phyloP scores from a whole-genome alignment of 1,140 invertebrate species.

The Sarcophaga peregrina region DNA sequence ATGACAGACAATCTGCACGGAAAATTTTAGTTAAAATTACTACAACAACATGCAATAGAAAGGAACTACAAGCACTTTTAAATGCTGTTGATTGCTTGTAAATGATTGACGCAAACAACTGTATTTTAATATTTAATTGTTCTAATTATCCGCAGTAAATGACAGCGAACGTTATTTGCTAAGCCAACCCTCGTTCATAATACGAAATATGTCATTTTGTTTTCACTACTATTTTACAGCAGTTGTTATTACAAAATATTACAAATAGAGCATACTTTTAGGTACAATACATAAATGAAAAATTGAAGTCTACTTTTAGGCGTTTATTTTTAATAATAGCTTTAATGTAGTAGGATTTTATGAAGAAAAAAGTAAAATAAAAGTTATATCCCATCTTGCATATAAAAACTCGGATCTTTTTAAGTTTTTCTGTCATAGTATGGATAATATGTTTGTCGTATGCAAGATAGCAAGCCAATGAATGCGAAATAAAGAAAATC shows the following conservation, averaged over 20 bases:
- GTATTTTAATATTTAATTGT: background rate
- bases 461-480: no score
- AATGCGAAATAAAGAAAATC: no score
- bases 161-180: background rate
- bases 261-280: background rate
- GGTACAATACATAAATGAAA: background rate
- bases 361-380: no score
- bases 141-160: constrained; percentile 11
- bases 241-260: no score
- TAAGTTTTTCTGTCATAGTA: no score
- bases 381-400: no score
- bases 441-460: no score
- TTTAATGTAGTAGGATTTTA: no score
- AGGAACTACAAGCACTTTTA: background rate
- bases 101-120: background rate
- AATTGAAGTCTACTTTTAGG: background rate
- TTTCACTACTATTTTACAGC: no score
- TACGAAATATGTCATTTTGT: no score
- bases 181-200: background rate
- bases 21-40: background rate
- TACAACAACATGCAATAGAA: background rate
- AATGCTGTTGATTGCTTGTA: background rate
- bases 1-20: background rate
- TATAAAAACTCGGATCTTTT: no score
- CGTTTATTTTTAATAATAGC: no score